Percentiles rank a stretch among this genome's conserved stretches.
Conservation (phyloP, 2,888 invertebrate genomes). For the Scaptomyza cyrtandrae region DNA sequence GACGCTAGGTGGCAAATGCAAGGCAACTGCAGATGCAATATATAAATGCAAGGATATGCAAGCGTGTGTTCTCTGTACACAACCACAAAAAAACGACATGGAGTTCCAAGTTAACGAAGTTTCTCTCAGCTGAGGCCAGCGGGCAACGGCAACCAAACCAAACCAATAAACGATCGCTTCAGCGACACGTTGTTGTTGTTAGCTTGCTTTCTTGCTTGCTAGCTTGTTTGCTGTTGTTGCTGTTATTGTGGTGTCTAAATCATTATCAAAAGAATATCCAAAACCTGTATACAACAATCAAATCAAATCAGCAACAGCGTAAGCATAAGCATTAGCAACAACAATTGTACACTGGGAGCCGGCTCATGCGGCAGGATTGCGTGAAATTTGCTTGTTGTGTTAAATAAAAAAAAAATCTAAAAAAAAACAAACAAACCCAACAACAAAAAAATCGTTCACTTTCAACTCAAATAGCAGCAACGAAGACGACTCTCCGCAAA, state of each 20-base stretch:
- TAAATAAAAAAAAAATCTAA: conserved; percentile 49
- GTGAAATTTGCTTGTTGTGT: conserved; percentile 70
- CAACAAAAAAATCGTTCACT: conserved; percentile 64
- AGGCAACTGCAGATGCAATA: conserved; percentile 69
- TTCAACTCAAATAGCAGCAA: conserved; percentile 65
- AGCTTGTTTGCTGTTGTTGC: conserved; percentile 3
- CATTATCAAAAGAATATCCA: conserved; percentile 9
- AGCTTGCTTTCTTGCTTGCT: conserved; percentile 3
- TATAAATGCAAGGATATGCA: conserved; percentile 68
- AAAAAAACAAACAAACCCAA: conserved; percentile 45
- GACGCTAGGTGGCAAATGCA: conserved; percentile 72
- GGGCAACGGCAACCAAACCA: conserved; percentile 39
- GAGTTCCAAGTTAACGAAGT: conserved; percentile 75
- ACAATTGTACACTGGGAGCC: conserved; percentile 36
- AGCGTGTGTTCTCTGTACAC: conserved; percentile 71
- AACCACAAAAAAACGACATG: conserved; percentile 69
- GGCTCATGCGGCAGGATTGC: conserved; percentile 55
- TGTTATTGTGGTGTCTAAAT: conserved; percentile 17
- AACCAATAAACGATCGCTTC: conserved; percentile 49
- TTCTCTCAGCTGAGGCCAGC: conserved; percentile 56
- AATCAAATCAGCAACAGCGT: conserved; percentile 10
- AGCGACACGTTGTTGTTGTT: conserved; percentile 25
- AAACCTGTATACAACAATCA: conserved; percentile 29
- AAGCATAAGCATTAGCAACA: conserved; percentile 32
- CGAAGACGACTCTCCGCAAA: conserved; percentile 60